Conservation (phyloP, 2,888 invertebrate species). For the Mesodorylaimus sp. region DNA sequence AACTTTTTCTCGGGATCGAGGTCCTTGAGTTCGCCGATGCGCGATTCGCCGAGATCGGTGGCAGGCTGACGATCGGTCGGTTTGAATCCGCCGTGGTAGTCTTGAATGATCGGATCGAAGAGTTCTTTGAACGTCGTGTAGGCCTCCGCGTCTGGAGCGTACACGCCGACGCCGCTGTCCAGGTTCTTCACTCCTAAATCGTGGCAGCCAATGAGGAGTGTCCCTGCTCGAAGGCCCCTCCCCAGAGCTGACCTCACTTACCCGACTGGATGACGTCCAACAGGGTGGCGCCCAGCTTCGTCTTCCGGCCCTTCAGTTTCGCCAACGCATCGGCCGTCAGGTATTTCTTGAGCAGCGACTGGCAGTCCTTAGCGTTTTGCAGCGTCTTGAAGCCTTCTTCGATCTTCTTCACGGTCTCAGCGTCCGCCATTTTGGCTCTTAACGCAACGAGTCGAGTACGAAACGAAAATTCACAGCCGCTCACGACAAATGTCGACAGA, state of each 20-base stretch:
- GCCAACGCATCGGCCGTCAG: slow-evolving; percentile 75
- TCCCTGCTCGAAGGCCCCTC: too few species aligned
- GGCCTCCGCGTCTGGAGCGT: slow-evolving; percentile 87
- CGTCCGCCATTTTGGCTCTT: slow-evolving; percentile 8
- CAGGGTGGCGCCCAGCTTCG: slow-evolving; percentile 70
- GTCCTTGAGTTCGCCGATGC: slow-evolving; percentile 58
- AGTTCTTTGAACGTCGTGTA: slow-evolving; percentile 76
- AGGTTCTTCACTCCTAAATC: slow-evolving; percentile 72
- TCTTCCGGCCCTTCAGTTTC: slow-evolving; percentile 70
- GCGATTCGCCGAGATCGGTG: slow-evolving; percentile 70
- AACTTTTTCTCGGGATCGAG: slow-evolving; percentile 66
- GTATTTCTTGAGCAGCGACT: slow-evolving; percentile 85
- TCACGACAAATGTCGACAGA: too few species aligned
- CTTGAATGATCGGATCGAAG: slow-evolving; percentile 88
- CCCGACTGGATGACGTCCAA: slow-evolving; percentile 86
- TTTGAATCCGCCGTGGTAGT: slow-evolving; percentile 74
- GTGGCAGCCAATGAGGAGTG: too few species aligned
- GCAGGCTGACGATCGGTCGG: slow-evolving; percentile 75
- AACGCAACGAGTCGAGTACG: too few species aligned
- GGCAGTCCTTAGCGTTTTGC: slow-evolving; percentile 46
- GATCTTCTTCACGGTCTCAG: slow-evolving; percentile 15
- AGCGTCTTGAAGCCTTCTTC: slow-evolving; percentile 17
- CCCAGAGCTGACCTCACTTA: too few species aligned
- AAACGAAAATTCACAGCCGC: too few species aligned
- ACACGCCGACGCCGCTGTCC: slow-evolving; percentile 89